Evolutionary conservation across 2,888 invertebrate genomes (phyloP).

Genomic region (Ommatoiulus sabulosus): DNA sequence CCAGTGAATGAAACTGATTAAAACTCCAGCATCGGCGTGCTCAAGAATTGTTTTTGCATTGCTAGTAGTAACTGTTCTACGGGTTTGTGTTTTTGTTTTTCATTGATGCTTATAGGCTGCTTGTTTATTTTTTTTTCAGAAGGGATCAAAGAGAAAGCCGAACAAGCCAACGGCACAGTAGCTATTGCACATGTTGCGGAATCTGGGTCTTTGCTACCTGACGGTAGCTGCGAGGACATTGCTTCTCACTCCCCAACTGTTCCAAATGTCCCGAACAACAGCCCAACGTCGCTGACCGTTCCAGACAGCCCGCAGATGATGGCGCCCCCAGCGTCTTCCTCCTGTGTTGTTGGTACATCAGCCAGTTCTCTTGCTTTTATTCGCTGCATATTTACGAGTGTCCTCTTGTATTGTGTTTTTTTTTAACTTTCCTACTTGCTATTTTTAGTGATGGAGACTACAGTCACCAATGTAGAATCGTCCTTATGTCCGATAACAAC

Average conservation of each 20-base stretch:
- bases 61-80: background rate
- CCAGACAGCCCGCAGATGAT: slow-evolving; percentile 52
- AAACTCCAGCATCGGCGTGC: background rate
- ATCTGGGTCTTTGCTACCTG: slow-evolving; percentile 37
- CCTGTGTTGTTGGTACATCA: slow-evolving; percentile 56
- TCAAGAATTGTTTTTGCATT: background rate
- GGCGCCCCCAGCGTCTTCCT: slow-evolving; percentile 46
- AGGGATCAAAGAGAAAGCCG: slow-evolving; percentile 94
- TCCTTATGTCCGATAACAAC: slow-evolving; percentile 51
- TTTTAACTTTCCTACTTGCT: slow-evolving; percentile 62
- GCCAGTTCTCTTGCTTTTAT: background rate
- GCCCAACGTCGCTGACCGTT: slow-evolving; percentile 58
- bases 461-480: slow-evolving; percentile 55
- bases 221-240: slow-evolving; percentile 13
- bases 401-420: background rate
- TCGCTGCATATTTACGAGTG: no score
- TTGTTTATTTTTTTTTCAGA: slow-evolving; percentile 76
- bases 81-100: background rate
- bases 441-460: slow-evolving; percentile 64
- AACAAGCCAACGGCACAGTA: slow-evolving; percentile 73
- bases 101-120: background rate
- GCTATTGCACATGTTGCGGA: slow-evolving; percentile 6
- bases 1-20: slow-evolving; percentile 58
- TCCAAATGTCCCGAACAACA: slow-evolving; percentile 64
- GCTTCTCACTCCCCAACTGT: slow-evolving; percentile 59